Conservation (phyloP, 2,797 vertebrate genomes). For the Rousettus madagascariensis region DNA sequence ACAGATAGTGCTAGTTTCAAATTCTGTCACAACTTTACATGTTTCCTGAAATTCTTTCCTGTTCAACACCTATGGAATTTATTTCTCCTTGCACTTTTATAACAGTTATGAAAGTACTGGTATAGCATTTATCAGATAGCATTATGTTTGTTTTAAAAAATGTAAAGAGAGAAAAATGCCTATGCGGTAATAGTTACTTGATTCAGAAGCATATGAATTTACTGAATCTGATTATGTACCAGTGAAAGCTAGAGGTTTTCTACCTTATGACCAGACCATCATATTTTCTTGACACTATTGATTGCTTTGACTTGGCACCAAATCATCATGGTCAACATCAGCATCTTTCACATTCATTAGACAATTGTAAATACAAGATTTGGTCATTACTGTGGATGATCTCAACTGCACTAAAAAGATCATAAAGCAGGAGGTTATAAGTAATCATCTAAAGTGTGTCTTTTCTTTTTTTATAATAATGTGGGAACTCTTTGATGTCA, state of each 20-base stretch:
- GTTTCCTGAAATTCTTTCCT: constrained; percentile 48
- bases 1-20: constrained; percentile 37
- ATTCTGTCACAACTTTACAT: constrained; percentile 3
- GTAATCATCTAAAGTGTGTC: background rate
- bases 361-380: background rate
- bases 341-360: background rate
- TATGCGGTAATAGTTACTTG: background rate
- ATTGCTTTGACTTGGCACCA: constrained; percentile 30
- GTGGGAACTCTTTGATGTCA: background rate
- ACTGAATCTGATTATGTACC: background rate
- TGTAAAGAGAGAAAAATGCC: background rate
- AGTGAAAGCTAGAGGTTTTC: background rate
- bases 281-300: constrained; percentile 18
- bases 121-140: background rate
- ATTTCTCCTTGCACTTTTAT: background rate
- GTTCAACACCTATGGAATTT: background rate
- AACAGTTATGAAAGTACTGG: background rate
- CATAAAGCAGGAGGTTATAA: background rate
- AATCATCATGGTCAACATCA: background rate
- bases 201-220: background rate
- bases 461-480: background rate
- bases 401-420: constrained; percentile 40
- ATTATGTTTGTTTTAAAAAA: background rate
- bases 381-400: background rate
- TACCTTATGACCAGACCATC: background rate